Conservation (phyloP, 1,140 invertebrate genomes). For the Mesaphorura yosii region DNA sequence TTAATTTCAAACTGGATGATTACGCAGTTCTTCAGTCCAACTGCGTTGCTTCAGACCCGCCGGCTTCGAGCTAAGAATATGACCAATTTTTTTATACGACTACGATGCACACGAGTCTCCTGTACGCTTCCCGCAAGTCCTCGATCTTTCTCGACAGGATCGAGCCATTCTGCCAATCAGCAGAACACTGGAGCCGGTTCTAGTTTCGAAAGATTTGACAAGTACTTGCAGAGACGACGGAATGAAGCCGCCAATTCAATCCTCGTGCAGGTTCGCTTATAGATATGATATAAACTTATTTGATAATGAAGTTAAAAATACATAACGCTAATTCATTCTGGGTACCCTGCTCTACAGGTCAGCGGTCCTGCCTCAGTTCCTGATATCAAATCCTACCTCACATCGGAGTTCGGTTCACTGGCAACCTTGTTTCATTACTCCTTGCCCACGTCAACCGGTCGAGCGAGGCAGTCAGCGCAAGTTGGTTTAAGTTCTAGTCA, state of each 20-base stretch:
- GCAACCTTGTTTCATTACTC: slow-evolving; percentile 20
- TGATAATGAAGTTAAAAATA: background rate
- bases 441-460: slow-evolving; percentile 2
- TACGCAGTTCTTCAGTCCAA: no score
- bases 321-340: background rate
- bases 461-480: slow-evolving; percentile 4
- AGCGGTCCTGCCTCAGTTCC: background rate
- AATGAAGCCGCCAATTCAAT: slow-evolving; percentile 27
- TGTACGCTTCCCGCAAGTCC: no score
- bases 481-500: background rate
- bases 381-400: slow-evolving; percentile 17
- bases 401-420: slow-evolving; percentile 19
- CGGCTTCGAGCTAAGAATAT: no score
- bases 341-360: slow-evolving; percentile 9
- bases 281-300: background rate
- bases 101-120: no score
- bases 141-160: no score
- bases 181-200: no score
- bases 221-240: slow-evolving; percentile 9
- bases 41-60: no score
- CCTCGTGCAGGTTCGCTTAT: slow-evolving; percentile 16
- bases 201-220: slow-evolving; percentile 17
- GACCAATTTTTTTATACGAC: no score
- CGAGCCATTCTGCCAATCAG: no score
- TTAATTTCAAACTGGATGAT: no score